phyloP scores from a whole-genome alignment of 2,113 vertebrate genomes.

The Speoplatyrhinus poulsoni region DNA sequence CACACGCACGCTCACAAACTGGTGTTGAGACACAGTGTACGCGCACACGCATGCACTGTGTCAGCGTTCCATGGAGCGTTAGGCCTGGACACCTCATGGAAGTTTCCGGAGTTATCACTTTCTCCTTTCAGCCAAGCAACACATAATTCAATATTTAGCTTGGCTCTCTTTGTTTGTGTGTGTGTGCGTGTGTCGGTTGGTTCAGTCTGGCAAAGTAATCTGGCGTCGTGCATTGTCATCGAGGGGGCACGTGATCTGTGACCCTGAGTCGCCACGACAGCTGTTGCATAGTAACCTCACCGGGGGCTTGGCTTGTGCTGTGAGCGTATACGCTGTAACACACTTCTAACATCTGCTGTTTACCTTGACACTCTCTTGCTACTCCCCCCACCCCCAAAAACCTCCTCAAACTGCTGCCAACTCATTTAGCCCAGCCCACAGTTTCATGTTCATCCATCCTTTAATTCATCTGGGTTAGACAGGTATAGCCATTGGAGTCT shows the following conservation, averaged over 20 bases:
- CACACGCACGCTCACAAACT: slow-evolving; percentile 16
- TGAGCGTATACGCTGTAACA: slow-evolving; percentile 44
- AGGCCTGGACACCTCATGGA: slow-evolving; percentile 41
- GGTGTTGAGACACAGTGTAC: slow-evolving; percentile 12
- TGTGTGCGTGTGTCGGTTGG: slow-evolving; percentile 12
- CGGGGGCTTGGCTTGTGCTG: slow-evolving; percentile 42
- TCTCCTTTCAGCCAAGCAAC: slow-evolving; percentile 39
- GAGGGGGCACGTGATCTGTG: slow-evolving; percentile 55
- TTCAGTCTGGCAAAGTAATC: slow-evolving; percentile 21
- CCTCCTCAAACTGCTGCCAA: slow-evolving; percentile 31
- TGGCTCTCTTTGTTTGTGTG: not conserved
- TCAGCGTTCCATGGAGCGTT: slow-evolving; percentile 51
- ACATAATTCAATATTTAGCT: slow-evolving; percentile 28
- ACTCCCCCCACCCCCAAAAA: not conserved
- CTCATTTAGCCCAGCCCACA: slow-evolving; percentile 30
- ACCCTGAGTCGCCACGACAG: slow-evolving; percentile 48
- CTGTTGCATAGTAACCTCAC: slow-evolving; percentile 52
- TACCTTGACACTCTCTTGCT: slow-evolving; percentile 43
- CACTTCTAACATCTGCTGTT: slow-evolving; percentile 71
- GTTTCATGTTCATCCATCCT: too few species aligned
- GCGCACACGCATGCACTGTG: slow-evolving; percentile 17
- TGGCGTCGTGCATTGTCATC: slow-evolving; percentile 35
- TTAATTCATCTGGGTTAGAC: too few species aligned
- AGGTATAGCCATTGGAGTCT: too few species aligned
- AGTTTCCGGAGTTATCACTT: slow-evolving; percentile 28